Percentiles rank a stretch among this genome's conserved stretches.
phyloP scores from a whole-genome alignment of 2,797 vertebrate species.

The Sciurus vulgaris region DNA sequence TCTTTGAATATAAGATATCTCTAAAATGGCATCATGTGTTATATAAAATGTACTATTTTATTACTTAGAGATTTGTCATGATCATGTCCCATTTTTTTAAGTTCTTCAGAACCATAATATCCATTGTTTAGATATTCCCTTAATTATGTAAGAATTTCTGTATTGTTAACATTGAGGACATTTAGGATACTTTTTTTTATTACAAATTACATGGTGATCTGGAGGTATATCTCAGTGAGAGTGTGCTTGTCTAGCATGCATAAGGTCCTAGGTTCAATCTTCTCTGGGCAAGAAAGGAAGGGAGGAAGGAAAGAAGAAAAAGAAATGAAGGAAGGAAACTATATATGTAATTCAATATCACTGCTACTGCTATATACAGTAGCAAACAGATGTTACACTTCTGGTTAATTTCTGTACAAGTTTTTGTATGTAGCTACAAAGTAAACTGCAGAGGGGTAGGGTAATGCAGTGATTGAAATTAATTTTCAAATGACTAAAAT shows the following conservation, averaged over 20 bases:
- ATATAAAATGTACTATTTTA: conserved; percentile 3
- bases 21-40: background rate
- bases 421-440: conserved; percentile 51
- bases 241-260: background rate
- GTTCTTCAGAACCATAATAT: background rate
- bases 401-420: conserved; percentile 41
- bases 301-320: too few relatives aligned
- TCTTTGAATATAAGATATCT: conserved; percentile 18
- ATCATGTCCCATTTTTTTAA: background rate
- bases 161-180: background rate
- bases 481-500: conserved; percentile 56
- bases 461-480: conserved; percentile 45
- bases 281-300: too few relatives aligned
- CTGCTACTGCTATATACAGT: background rate
- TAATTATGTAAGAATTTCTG: conserved; percentile 4
- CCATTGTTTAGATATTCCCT: background rate
- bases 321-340: too few relatives aligned
- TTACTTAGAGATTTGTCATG: background rate
- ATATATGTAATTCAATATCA: too few relatives aligned
- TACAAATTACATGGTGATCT: background rate
- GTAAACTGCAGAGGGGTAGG: background rate
- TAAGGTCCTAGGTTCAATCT: background rate
- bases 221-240: background rate
- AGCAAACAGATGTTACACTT: background rate
- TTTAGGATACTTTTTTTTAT: background rate